A percentile compares a stretch with the other conserved stretches of the same genome.
These are phyloP conservation scores for Zophobas morio DNA, from an alignment of 1,140 invertebrate species.

Conservation along the genomic window DNA sequence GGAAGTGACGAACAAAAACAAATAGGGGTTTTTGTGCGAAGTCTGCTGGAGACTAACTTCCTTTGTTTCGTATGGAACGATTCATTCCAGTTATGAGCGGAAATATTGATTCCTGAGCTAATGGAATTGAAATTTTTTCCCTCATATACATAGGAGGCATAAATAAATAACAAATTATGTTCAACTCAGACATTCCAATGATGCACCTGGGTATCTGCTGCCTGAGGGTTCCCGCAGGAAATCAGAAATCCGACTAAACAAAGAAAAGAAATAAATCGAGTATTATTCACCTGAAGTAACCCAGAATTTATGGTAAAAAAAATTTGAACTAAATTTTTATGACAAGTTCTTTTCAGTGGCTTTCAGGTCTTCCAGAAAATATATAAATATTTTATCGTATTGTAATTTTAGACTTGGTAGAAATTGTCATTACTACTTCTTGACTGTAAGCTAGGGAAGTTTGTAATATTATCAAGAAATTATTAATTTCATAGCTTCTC, in stretches of 20 bases:
- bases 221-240: conserved; percentile 25
- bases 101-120: conserved; percentile 4
- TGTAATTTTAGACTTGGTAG: no score
- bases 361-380: no score
- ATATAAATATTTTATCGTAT: no score
- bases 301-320: background rate
- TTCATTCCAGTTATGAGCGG: background rate
- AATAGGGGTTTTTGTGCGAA: no score
- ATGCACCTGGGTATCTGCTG: conserved; percentile 36
- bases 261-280: conserved; percentile 30
- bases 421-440: no score
- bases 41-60: no score
- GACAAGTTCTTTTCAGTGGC: no score
- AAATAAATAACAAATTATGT: conserved; percentile 37
- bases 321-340: background rate
- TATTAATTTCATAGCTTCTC: no score
- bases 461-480: no score
- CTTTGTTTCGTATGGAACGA: no score
- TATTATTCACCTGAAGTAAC: background rate
- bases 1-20: no score
- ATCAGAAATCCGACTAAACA: conserved; percentile 30
- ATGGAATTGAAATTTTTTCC: conserved; percentile 5
- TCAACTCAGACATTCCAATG: conserved; percentile 35
- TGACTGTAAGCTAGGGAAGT: no score
- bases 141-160: conserved; percentile 21